Evolutionary conservation across 2,888 invertebrate species (phyloP), one percentile per base, ranked within the genome.

Genomic region (Heliconius erato): DNA sequence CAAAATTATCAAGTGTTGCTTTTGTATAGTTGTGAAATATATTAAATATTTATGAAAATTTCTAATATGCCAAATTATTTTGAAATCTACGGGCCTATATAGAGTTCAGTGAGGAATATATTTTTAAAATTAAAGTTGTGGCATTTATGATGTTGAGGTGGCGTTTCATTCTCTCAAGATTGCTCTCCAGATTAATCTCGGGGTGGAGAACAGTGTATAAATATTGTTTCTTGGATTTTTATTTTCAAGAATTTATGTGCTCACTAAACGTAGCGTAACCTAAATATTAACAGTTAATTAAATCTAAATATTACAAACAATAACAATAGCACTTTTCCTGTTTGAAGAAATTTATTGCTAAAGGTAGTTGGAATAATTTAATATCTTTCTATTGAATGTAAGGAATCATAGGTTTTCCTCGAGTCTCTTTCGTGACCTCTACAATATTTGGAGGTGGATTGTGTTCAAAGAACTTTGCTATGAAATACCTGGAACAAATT

Each of bases 381-480:
- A 32, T 49, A 67, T 35, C 2, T 19, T 23, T 32, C 71, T 80
- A 79, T 68, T 83, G 67, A 49, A 74, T 40, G 28, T 80, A 67
- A 35, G 76, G 35, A 26, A 80, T 76, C n/a, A 76, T n/a, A 35
- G 32, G 67, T 68, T 82, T 74, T 35, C 40, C 54, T 28, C 32
- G 49, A 68, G 40, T 59, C 76, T 86, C 71, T 44, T 86, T 87
- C 59, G 89, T 90, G 32, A 84, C 82, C 74, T 91, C 90, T n/a
- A 14, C 4, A 63, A n/a, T 35, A 16, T 40, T 63, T 74, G 91
- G 12, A 3, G 90, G 88, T 63, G 93, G 93, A 74, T 90, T 93
- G 80, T 92, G 91, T 87, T 94, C 94, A 85, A 95, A 95, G 87
- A 95, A 95, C 91, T 95, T 95, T 7, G 95, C 94, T 81, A 95